These are phyloP conservation scores for Melinopterus prodromus DNA, from an alignment of 2,888 invertebrate species.

Conservation along the genomic window DNA sequence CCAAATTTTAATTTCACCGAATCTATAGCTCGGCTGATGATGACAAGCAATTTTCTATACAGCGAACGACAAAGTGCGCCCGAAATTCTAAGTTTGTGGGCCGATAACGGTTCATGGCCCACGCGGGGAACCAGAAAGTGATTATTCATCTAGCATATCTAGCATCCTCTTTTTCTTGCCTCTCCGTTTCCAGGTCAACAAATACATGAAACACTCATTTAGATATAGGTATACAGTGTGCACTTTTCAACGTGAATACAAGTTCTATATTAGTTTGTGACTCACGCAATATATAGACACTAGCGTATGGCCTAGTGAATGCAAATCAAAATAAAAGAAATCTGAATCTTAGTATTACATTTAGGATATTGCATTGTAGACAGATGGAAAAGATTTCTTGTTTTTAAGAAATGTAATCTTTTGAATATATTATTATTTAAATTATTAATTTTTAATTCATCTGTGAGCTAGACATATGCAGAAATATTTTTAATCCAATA, in stretches of 20 bases:
- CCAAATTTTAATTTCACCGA: no score
- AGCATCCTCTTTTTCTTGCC: neutral
- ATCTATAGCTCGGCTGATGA: neutral
- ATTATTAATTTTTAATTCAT: no score
- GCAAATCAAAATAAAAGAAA: neutral
- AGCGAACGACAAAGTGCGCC: neutral
- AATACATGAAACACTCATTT: neutral
- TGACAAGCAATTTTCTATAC: neutral
- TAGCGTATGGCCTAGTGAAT: neutral
- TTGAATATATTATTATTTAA: no score
- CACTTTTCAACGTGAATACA: neutral
- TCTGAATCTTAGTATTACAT: neutral
- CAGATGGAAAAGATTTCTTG: no score
- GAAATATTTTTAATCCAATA: no score
- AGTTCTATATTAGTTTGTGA: neutral
- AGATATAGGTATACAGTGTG: neutral
- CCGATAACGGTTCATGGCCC: neutral
- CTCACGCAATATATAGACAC: neutral
- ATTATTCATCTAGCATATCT: neutral
- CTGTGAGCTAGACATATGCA: no score
- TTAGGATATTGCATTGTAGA: neutral
- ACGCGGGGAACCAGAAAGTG: neutral
- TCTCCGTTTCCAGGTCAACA: neutral
- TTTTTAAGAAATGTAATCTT: no score
- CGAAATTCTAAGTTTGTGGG: neutral